These are phyloP conservation scores for Drosophila pandora DNA, from an alignment of 1,140 invertebrate genomes.

Conservation along the genomic window DNA sequence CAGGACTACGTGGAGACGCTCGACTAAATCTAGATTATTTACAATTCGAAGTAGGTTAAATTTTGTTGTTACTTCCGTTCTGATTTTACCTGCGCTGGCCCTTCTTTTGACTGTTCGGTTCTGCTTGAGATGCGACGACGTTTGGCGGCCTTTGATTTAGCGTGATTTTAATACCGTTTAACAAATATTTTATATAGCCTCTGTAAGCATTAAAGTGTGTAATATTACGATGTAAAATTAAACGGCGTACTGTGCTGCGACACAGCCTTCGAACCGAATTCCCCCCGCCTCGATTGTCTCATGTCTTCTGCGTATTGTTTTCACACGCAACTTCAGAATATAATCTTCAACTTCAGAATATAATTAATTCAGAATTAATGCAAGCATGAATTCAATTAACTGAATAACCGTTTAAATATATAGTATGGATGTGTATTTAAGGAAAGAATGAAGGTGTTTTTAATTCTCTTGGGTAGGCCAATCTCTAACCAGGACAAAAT, in stretches of 20 bases:
- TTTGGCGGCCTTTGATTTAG: conserved; percentile 43
- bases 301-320: conserved; percentile 3
- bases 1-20: conserved; percentile 68
- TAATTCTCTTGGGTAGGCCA: neutral
- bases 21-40: conserved; percentile 68
- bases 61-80: conserved; percentile 75
- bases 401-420: conserved; percentile 64
- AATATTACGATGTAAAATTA: conserved; percentile 62
- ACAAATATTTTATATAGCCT: conserved; percentile 60
- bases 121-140: conserved; percentile 26
- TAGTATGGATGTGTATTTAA: conserved; percentile 63
- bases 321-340: neutral
- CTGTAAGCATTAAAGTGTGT: conserved; percentile 61
- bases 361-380: conserved; percentile 32
- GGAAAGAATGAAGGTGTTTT: neutral
- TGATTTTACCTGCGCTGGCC: conserved; percentile 38
- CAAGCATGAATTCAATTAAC: conserved; percentile 45
- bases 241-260: conserved; percentile 32
- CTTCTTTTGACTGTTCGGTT: conserved; percentile 57
- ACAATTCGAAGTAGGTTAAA: conserved; percentile 67
- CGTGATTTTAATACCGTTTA: conserved; percentile 60
- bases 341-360: conserved; percentile 12
- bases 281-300: conserved; percentile 3
- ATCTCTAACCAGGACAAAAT: neutral
- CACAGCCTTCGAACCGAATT: conserved; percentile 5